These are phyloP conservation scores for Atlantisia rogersi DNA, from an alignment of 2,113 vertebrate genomes.

Conservation along the genomic window DNA sequence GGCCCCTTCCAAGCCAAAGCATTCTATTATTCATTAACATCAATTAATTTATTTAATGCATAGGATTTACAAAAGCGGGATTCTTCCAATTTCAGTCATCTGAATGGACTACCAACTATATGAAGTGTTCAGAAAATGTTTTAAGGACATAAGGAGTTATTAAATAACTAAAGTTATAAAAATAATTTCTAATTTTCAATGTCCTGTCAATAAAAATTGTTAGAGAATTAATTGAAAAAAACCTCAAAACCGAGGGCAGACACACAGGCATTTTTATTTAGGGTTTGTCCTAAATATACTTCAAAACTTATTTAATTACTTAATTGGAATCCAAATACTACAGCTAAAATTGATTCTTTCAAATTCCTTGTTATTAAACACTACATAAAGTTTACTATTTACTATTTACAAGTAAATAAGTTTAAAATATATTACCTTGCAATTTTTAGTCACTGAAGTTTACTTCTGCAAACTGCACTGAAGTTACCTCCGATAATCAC, in stretches of 20 bases:
- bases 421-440: neutral
- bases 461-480: neutral
- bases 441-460: neutral
- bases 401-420: neutral
- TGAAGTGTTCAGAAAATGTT: neutral
- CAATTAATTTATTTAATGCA: neutral
- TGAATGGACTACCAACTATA: neutral
- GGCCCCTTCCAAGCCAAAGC: too few relatives aligned
- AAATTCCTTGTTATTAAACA: neutral
- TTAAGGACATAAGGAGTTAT: neutral
- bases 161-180: neutral
- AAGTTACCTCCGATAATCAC: neutral
- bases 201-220: neutral
- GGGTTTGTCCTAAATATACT: neutral
- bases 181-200: neutral
- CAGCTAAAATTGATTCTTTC: neutral
- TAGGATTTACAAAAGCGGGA: accelerated
- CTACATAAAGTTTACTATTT: neutral
- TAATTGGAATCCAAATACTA: neutral
- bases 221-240: neutral
- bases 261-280: neutral
- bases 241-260: neutral
- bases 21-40: too few relatives aligned
- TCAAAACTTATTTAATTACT: neutral
- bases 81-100: neutral